Evolutionary conservation across 2,888 invertebrate species (phyloP).

Genomic region (Xanthia togata): DNA sequence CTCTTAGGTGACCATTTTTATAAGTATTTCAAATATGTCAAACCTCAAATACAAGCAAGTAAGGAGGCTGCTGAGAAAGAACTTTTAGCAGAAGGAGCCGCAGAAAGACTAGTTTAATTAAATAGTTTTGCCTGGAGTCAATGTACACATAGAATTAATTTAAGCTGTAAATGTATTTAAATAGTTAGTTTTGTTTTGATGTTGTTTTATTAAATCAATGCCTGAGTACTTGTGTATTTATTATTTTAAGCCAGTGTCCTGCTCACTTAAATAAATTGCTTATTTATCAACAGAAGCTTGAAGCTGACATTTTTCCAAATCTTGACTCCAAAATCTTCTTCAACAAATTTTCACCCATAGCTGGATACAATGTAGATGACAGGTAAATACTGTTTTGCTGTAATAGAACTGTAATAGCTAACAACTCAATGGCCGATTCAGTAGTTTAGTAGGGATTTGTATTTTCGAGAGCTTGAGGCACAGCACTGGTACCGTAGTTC

Average conservation of each 20-base stretch:
- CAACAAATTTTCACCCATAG: not conserved
- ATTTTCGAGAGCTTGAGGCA: not conserved
- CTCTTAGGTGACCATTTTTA: constrained; percentile 82
- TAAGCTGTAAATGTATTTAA: constrained; percentile 71
- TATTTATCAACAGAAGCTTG: constrained; percentile 5
- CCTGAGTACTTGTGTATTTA: constrained; percentile 20
- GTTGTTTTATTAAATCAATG: constrained; percentile 69
- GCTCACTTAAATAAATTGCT: not conserved
- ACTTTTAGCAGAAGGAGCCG: constrained; percentile 87
- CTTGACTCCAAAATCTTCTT: not conserved
- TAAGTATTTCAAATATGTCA: constrained; percentile 84
- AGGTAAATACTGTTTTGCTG: not conserved
- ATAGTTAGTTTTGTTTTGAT: constrained; percentile 61
- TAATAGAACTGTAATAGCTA: not conserved
- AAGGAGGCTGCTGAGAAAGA: constrained; percentile 83
- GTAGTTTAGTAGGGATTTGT: not conserved
- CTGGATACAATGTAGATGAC: not conserved
- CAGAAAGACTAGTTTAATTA: constrained; percentile 78
- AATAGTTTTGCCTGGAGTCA: constrained; percentile 54
- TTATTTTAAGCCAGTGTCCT: not conserved
- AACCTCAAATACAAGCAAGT: constrained; percentile 83
- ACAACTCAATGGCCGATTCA: not conserved
- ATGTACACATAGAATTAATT: constrained; percentile 51
- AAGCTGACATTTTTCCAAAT: not conserved
- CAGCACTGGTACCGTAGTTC: not conserved